Percentiles rank a stretch among this genome's conserved stretches.
Evolutionary conservation across 2,113 vertebrate genomes (phyloP).

Genomic region (Sturnira hondurensis): DNA sequence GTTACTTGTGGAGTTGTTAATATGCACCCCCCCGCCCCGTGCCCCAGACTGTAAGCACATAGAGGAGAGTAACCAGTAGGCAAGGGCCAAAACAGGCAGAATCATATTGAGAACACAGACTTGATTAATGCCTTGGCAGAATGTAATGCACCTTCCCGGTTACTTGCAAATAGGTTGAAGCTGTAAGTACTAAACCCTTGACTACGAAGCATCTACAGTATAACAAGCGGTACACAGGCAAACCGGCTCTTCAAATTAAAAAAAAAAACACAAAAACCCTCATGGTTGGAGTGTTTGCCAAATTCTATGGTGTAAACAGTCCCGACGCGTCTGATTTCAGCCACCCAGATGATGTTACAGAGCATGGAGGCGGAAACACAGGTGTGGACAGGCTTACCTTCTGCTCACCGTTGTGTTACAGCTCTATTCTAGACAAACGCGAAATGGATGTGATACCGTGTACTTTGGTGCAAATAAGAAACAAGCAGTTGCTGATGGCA

Average conservation of each 20-base stretch:
- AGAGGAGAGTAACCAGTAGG: background rate
- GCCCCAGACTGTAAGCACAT: background rate
- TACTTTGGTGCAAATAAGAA: background rate
- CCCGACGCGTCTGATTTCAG: background rate
- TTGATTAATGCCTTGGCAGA: background rate
- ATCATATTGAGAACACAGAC: background rate
- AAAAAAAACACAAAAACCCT: background rate
- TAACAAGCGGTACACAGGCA: background rate
- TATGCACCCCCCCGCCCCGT: no score
- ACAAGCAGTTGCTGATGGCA: background rate
- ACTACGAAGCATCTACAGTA: background rate
- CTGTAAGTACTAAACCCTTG: background rate
- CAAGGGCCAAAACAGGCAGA: background rate
- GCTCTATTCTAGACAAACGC: background rate
- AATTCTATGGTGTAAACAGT: background rate
- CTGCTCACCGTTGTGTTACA: background rate
- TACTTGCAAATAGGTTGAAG: background rate
- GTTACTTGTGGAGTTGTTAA: background rate
- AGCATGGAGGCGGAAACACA: background rate
- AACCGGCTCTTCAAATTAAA: background rate
- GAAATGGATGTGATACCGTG: background rate
- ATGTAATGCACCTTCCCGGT: background rate
- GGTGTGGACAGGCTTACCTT: background rate
- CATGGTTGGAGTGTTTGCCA: background rate
- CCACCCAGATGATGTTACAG: background rate